Base-by-base conservation (phyloP, 2,888 invertebrate genomes). In the Melieria crassipennis region DNA sequence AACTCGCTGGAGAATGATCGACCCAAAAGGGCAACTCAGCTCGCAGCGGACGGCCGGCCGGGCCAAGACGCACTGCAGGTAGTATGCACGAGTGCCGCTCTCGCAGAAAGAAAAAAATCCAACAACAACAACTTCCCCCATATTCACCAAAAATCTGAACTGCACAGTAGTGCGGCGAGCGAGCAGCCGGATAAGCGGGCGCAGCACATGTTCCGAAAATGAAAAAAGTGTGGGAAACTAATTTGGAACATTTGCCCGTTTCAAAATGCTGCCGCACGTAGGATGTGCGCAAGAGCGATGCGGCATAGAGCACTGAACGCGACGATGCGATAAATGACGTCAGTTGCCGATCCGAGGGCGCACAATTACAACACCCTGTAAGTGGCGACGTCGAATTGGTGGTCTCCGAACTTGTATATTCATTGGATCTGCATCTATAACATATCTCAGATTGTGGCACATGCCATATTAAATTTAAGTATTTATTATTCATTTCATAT, bases 141-240 rank as follows among this genome's bases (percentile, higher is more conserved):
- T 72, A 66, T 69, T 66, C 69, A 56, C 42, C 52, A 57, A 72
- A 72, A 72, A 70, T 73, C 58, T 73, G 47, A 50, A 63, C 56
- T 67, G 58, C 65, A 42, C 65, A 61, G 10, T 45, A 57, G 63
- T 42, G n/a, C 11, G 7, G 43, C 43, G 55, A 42, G 11, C 4
- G 6, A 13, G 4, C 11, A 3, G 30, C 30, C 30, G 30, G 30
- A 30, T 13, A 45, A 62, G 62, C 30, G 65, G 61, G 60, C 73
- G 56, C 69, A 30, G 67, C 73, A 69, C 73, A 75, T 73, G 75
- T 74, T 75, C 74, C 77, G 75, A 73, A 76, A 75, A 75, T 70
- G 72, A 72, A 75, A 70, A 76, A 79, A 78, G 79, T 78, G 79
- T 79, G 79, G 79, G 79, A 79, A 79, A 76, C 78, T 70, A 74